Conservation (phyloP, 2,888 invertebrate species). For the Ophioninae sp. region DNA sequence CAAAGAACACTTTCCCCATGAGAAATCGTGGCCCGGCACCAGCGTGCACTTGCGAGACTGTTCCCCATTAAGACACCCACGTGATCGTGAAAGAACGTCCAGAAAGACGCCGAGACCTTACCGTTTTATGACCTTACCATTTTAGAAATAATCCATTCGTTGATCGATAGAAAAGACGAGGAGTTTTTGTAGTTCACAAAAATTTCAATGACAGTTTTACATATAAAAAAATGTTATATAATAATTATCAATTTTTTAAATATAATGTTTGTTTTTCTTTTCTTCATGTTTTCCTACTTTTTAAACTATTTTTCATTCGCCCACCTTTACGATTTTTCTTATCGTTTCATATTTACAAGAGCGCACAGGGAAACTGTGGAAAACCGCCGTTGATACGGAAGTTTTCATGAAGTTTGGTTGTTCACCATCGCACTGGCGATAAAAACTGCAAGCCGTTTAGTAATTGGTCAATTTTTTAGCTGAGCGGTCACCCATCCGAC, state of each 20-base stretch:
- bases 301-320: background rate
- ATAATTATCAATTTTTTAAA: no score
- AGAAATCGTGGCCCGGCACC: constrained; percentile 26
- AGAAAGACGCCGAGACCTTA: background rate
- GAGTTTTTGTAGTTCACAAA: no score
- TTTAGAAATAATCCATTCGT: background rate
- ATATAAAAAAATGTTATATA: no score
- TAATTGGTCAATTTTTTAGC: background rate
- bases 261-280: no score
- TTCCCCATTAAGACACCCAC: background rate
- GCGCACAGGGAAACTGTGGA: background rate
- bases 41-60: constrained; percentile 11
- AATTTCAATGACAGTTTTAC: no score
- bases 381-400: background rate
- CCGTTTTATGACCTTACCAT: background rate
- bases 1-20: constrained; percentile 48
- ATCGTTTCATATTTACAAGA: background rate
- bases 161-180: background rate
- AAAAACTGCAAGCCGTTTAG: background rate
- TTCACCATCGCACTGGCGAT: background rate
- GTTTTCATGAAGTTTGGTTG: background rate
- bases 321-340: background rate
- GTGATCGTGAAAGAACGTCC: background rate
- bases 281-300: no score
- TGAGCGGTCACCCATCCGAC: background rate